Evolutionary conservation across 1,140 invertebrate species (phyloP), one percentile per base, ranked within the genome.

Genomic region (Brachionus sp.): DNA sequence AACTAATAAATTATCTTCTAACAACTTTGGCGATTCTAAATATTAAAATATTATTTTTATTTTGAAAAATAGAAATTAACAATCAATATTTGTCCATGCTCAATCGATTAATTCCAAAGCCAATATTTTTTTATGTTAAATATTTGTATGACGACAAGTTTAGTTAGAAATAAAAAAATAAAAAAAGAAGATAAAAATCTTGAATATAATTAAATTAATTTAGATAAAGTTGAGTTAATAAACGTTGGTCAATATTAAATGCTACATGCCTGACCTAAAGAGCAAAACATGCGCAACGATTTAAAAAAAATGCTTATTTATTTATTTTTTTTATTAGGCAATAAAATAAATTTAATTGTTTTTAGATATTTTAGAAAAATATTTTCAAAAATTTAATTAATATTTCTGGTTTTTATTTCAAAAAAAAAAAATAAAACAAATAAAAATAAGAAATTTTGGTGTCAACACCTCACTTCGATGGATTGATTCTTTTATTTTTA

Each of bases 1-100:
- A 57, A 57, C 16, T 57, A 57, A 50, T 50, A 50, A 50, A 57
- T 57, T 57, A 57, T 57, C 50, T 57, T 57, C n/a, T 57, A 57
- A 57, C 50, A 23, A 57, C 16, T 57, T 57, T 57, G 19, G 5
- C 16, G 44, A 16, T 50, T n/a, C 13, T 50, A 50, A 50, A 50
- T 50, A 46, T 46, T 46, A 10, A 46, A 46, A 46, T 13, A 50
- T 50, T 50, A 42, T 10, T 42, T 42, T 42, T 42, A 42, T 42
- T 42, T 42, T 42, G 39, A 29, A 29, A 29, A 3, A 13, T 42
- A 10, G 7, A 42, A 42, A 13, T 42, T 57, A 57, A 57, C 50
- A 19, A 57, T 57, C 50, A 57, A 57, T 57, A 57, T 57, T 57
- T 57, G 50, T 19, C 50, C 3, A 23, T 57, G 50, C 16, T 19